Base-by-base conservation (phyloP, 1,140 invertebrate species). In the Zaprionus ornatus region DNA sequence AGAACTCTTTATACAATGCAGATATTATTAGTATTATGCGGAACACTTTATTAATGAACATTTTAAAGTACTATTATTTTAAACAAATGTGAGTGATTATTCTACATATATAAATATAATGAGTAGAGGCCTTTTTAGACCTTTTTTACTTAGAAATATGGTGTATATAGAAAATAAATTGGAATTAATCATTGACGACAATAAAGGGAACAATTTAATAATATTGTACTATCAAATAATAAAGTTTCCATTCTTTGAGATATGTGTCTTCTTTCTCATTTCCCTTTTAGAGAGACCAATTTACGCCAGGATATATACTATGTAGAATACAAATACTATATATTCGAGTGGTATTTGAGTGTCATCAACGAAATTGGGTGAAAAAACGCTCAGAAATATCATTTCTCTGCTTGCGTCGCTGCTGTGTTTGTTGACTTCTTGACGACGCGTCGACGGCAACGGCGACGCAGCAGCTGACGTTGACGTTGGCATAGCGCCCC, bases 361-460 rank as follows among this genome's bases (percentile, higher is more conserved):
- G 65, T 56, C 64, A 56, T 21, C 29, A 55, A 56, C 9, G 56
- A 62, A 69, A 48, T 73, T n/a, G n/a, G 61, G 23, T 63, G 50
- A 25, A 48, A 67, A 66, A 56, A 60, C 40, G 40, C 23, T 10
- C 27, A 73, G 48, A 64, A 40, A 72, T 32, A 10, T 32, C 9
- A 71, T 48, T 37, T 25, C n/a, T 56, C 42, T 35, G 40, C 35
- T 35, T 48, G 40, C 35, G 25, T 48, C 48, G 65, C 17, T 37
- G 2, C 29, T 9, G 45, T 32, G 71, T 67, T 74, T 73, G 71
- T 68, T 73, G 70, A 73, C 63, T 66, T 66, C 54, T 59, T 65
- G 71, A 15, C 15, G 37, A 12, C 65, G 65, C 55, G 66, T 61
- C 54, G 42, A 27, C 42, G n/a, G 15, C 27, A n/a, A 15, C 35